These are phyloP conservation scores for Gymnorhina tibicen DNA, from an alignment of 2,113 vertebrate genomes.

Conservation along the genomic window DNA sequence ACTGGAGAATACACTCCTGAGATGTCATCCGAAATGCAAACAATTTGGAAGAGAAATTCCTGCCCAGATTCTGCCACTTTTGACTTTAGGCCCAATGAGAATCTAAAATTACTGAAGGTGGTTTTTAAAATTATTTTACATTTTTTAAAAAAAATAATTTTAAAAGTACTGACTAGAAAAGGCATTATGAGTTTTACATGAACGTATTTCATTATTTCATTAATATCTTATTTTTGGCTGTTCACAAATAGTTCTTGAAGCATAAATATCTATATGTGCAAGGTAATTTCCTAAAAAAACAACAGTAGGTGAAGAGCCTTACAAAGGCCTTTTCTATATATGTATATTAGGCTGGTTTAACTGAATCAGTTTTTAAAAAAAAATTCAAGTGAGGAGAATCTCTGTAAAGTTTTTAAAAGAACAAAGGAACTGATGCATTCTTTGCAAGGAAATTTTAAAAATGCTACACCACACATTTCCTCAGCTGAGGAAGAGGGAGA, in stretches of 20 bases:
- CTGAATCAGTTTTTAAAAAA: neutral
- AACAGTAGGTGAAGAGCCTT: neutral
- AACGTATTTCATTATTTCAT: neutral
- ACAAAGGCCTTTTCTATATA: neutral
- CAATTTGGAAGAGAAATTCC: neutral
- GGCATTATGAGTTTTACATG: neutral
- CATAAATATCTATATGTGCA: neutral
- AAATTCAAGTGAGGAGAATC: neutral
- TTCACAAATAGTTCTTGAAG: neutral
- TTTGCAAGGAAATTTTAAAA: neutral
- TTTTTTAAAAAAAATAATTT: neutral
- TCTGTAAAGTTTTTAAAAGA: neutral
- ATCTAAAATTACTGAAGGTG: neutral
- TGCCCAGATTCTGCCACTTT: neutral
- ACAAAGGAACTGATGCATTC: neutral
- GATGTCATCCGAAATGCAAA: neutral
- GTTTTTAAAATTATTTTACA: neutral
- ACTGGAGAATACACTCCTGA: neutral
- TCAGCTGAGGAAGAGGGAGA: neutral
- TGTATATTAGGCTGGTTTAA: neutral
- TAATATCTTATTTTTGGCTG: neutral
- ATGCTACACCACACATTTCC: neutral
- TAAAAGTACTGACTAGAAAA: neutral
- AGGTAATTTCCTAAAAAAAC: neutral
- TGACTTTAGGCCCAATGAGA: neutral